Evolutionary conservation across 2,113 vertebrate genomes (phyloP).

Genomic region (Odobenus rosmarus): DNA sequence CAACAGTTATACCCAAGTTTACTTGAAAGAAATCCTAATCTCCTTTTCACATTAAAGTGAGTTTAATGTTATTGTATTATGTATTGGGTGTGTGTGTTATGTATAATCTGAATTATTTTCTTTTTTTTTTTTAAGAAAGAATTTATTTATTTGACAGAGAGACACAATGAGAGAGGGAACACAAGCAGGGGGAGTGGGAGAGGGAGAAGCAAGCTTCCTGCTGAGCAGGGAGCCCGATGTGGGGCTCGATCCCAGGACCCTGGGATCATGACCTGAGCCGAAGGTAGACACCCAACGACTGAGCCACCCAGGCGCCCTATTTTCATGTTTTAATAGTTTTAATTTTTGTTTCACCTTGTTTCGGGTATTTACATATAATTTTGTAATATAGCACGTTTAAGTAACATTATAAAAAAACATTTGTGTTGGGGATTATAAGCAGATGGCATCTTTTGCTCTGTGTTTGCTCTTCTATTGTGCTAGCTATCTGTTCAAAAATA

Average conservation of each 20-base stretch:
- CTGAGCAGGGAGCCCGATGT: too few species aligned
- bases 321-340: slow-evolving; percentile 75
- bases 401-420: not conserved
- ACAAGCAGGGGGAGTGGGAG: too few species aligned
- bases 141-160: too few species aligned
- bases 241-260: too few species aligned
- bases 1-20: slow-evolving; percentile 98
- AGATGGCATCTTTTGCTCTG: not conserved
- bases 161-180: too few species aligned
- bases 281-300: too few species aligned
- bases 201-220: too few species aligned
- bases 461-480: not conserved
- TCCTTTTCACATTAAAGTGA: slow-evolving; percentile 99
- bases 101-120: slow-evolving; percentile 71
- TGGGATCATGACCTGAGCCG: too few species aligned
- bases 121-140: slow-evolving; percentile 30
- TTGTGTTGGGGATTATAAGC: not conserved
- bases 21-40: slow-evolving; percentile 98
- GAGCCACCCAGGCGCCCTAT: not conserved
- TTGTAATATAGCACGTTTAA: not conserved
- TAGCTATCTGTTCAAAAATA: not conserved
- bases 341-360: slow-evolving; percentile 70
- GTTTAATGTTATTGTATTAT: slow-evolving; percentile 78
- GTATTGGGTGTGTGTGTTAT: slow-evolving; percentile 63
- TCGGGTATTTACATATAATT: slow-evolving; percentile 43